Conservation (phyloP, 2,113 vertebrate species). For the Poeciliopsis turrubarensis region DNA sequence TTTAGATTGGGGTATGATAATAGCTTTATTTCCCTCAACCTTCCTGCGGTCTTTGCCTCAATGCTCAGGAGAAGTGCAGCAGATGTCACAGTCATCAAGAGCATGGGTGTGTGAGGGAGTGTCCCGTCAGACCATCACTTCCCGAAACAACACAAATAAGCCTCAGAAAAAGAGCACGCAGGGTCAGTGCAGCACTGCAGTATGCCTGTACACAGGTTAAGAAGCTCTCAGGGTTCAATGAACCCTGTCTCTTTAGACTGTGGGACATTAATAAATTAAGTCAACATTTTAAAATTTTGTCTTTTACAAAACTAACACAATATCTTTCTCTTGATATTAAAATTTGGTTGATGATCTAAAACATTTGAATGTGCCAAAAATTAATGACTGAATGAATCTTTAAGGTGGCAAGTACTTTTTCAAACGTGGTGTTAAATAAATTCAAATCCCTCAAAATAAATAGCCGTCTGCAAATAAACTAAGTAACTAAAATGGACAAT, state of each 20-base stretch:
- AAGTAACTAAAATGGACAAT: not conserved
- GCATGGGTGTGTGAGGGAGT: no score
- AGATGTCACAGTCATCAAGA: no score
- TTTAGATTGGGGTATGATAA: not conserved
- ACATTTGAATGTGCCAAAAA: not conserved
- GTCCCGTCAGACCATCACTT: no score
- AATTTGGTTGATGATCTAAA: not conserved
- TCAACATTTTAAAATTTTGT: not conserved
- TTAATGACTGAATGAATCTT: not conserved
- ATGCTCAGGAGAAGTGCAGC: no score
- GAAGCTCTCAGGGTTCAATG: no score
- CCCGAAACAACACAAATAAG: no score
- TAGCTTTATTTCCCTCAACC: not conserved
- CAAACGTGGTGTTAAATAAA: not conserved
- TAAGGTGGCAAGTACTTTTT: not conserved
- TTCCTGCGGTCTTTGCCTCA: no score
- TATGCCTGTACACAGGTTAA: no score
- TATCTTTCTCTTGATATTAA: not conserved
- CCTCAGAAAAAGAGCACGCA: no score
- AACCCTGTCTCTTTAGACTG: no score
- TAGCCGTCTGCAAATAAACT: not conserved
- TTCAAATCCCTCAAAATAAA: not conserved
- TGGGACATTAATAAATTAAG: no score
- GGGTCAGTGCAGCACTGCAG: no score
- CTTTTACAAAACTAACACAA: not conserved